A percentile compares a stretch with the other conserved stretches of the same genome.
Conservation (phyloP, 2,797 vertebrate species). For the Enoplosus armatus region DNA sequence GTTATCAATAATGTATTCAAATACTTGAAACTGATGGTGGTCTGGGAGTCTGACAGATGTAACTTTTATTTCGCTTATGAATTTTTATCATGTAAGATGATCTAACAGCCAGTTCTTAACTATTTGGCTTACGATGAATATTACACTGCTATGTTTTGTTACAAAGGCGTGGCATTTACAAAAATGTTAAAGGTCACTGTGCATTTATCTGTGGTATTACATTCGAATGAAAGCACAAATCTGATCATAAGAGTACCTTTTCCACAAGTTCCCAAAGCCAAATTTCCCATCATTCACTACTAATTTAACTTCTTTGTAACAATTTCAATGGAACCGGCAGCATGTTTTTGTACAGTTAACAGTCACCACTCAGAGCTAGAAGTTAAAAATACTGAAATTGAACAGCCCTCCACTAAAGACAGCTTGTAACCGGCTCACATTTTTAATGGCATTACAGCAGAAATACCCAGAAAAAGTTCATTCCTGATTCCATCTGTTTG, state of each 20-base stretch:
- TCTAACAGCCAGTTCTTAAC: background rate
- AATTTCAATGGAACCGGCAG: constrained; percentile 3
- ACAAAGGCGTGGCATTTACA: background rate
- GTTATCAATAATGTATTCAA: constrained; percentile 62
- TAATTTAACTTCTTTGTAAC: no score
- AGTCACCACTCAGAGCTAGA: constrained; percentile 14
- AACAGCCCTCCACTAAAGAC: constrained; percentile 44
- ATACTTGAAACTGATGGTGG: constrained; percentile 27
- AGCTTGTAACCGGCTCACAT: constrained; percentile 21
- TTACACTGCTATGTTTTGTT: background rate
- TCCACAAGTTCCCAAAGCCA: background rate
- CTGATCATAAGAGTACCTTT: background rate
- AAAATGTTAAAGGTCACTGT: background rate
- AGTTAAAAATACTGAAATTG: constrained; percentile 44
- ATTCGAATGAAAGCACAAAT: constrained; percentile 9
- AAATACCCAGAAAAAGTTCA: constrained; percentile 31
- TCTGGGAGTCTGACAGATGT: constrained; percentile 23
- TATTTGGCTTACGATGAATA: background rate
- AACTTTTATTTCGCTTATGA: constrained; percentile 26
- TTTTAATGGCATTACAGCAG: constrained; percentile 31
- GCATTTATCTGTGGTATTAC: background rate
- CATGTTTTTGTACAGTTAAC: background rate
- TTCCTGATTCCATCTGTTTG: constrained; percentile 36
- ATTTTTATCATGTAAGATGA: constrained; percentile 13
- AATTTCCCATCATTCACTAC: background rate